Conservation (phyloP, 2,797 vertebrate species). For the Parauchenoglanis punctatus region DNA sequence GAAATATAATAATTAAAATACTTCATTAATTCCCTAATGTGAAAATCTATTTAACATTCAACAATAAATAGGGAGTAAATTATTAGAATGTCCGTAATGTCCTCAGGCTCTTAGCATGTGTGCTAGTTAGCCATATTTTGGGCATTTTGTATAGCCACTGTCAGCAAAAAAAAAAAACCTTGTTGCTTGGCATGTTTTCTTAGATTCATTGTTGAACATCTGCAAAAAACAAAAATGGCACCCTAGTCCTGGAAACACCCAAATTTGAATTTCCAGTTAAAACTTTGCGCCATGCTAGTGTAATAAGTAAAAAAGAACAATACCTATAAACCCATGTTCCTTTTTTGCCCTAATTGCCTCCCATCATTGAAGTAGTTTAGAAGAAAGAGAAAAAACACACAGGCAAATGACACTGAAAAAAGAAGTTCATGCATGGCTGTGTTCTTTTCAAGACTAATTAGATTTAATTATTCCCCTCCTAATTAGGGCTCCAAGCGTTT, state of each 20-base stretch:
- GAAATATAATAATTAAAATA: neutral
- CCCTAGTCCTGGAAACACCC: neutral
- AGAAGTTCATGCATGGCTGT: slow-evolving; percentile 38
- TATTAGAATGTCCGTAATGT: neutral
- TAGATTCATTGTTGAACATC: neutral
- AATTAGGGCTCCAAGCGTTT: slow-evolving; percentile 44
- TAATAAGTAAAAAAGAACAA: neutral
- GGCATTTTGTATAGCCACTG: neutral
- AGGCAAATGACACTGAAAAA: slow-evolving; percentile 30
- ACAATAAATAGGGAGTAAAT: neutral
- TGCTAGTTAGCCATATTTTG: neutral
- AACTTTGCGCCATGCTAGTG: neutral
- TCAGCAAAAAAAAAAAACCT: neutral
- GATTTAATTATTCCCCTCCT: slow-evolving; percentile 50
- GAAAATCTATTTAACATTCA: neutral
- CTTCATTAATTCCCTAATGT: neutral
- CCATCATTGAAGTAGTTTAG: neutral
- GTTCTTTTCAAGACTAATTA: slow-evolving; percentile 51
- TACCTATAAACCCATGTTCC: neutral
- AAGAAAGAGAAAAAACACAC: slow-evolving; percentile 23
- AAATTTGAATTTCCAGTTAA: neutral
- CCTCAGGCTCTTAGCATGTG: neutral
- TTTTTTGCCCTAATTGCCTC: slow-evolving; percentile 7
- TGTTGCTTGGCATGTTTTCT: neutral
- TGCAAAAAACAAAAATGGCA: neutral